Evolutionary conservation across 1,140 invertebrate genomes (phyloP).

Genomic region (Tenebrio molitor): DNA sequence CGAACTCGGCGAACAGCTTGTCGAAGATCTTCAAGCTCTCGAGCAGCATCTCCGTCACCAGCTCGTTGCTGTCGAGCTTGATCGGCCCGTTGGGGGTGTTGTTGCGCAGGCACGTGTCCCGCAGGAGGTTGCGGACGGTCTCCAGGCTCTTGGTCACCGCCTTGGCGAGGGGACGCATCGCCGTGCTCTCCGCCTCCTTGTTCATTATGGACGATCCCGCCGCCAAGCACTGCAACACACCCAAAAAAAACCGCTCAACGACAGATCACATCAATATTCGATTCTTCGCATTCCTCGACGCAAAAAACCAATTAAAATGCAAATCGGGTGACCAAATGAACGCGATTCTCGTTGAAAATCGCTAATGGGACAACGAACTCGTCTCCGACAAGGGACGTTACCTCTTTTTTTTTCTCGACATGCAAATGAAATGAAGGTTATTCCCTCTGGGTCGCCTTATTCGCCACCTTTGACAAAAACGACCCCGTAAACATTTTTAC

Average conservation of each 20-base stretch:
- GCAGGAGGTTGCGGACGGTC: slow-evolving; percentile 88
- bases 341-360: too few relatives aligned
- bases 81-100: slow-evolving; percentile 72
- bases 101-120: slow-evolving; percentile 83
- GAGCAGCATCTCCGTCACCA: slow-evolving; percentile 82
- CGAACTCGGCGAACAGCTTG: slow-evolving; percentile 96
- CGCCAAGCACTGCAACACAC: slow-evolving; percentile 79
- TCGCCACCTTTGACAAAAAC: too few relatives aligned
- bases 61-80: slow-evolving; percentile 69
- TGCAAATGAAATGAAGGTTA: too few relatives aligned
- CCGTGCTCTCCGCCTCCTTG: slow-evolving; percentile 92
- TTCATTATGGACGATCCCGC: slow-evolving; percentile 98
- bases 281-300: slow-evolving; percentile 4
- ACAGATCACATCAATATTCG: too few relatives aligned
- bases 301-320: not conserved
- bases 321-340: too few relatives aligned
- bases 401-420: too few relatives aligned
- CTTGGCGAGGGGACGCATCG: slow-evolving; percentile 96
- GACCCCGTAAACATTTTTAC: too few relatives aligned
- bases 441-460: too few relatives aligned
- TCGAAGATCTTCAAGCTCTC: slow-evolving; percentile 96
- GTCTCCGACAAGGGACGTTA: too few relatives aligned
- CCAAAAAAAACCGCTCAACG: slow-evolving; percentile 9
- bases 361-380: too few relatives aligned
- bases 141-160: slow-evolving; percentile 96